These are phyloP conservation scores for Catostomus latipinnis DNA, from an alignment of 2,797 vertebrate species.

Conservation along the genomic window DNA sequence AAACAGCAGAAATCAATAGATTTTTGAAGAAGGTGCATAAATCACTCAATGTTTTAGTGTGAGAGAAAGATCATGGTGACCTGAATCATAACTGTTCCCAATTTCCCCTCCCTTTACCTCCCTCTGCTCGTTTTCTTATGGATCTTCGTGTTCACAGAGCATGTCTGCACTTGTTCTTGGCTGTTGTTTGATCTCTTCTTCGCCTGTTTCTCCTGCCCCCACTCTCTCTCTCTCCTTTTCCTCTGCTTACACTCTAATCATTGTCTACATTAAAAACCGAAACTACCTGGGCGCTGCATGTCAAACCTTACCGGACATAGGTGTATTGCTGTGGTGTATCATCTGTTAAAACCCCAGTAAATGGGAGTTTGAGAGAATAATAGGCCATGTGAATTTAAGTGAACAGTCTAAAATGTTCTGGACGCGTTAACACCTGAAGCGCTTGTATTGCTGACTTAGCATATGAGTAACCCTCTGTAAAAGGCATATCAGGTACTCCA, in stretches of 20 bases:
- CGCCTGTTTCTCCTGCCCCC: constrained; percentile 39
- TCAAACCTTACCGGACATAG: not conserved
- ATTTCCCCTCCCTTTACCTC: not conserved
- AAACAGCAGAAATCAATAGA: not conserved
- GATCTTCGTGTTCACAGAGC: constrained; percentile 68
- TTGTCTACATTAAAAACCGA: not conserved
- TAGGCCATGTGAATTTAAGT: too few species aligned
- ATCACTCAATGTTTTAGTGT: not conserved
- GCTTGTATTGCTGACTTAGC: not conserved
- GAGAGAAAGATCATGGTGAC: not conserved
- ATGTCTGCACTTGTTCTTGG: constrained; percentile 72
- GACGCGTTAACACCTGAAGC: not conserved
- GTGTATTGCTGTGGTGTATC: not conserved
- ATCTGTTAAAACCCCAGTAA: too few species aligned
- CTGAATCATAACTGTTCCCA: not conserved
- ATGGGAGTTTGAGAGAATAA: too few species aligned
- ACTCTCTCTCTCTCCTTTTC: too few species aligned
- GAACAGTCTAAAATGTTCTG: not conserved
- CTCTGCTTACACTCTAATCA: constrained; percentile 6
- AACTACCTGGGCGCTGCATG: not conserved
- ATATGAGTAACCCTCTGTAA: not conserved
- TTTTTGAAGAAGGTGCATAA: not conserved
- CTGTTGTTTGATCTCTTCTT: constrained; percentile 69
- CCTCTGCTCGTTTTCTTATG: constrained; percentile 35
- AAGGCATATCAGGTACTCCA: not conserved